Base-by-base conservation (phyloP, 2,797 vertebrate genomes). In the Glossophaga mutica region DNA sequence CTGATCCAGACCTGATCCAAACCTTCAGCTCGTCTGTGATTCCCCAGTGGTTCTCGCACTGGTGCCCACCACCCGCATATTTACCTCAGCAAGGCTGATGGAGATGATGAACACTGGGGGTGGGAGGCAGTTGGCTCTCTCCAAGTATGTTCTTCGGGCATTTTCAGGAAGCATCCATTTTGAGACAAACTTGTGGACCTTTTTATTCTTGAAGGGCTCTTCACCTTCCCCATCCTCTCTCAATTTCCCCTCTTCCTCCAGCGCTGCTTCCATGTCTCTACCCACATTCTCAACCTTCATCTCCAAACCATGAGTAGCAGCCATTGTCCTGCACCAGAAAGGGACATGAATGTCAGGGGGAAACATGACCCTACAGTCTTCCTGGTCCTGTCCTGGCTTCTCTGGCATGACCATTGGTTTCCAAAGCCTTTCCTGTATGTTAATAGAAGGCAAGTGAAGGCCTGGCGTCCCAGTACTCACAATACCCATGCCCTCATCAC, bases 91-190 rank as follows among this genome's bases (percentile, higher is more conserved):
- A 29, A 99, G 97, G 91, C 99, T 99, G 98, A 99, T 94, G 87
- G 98, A 97, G 97, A 99, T 98, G 97, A 99, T 99, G 98, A 99
- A 99, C 96, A 99, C 96, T 0, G 99, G 99, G 0, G 99, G 99
- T 0, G 99, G 99, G 65, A 98, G 97, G 98, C 99, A 99, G 98
- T 99, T 99, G 78, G 99, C 98, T 29, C 99, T 98, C 82, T 99
- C 98, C 88, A 99, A 22, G 95, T 99, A 99, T 0, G 71, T 98
- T 90, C 95, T 94, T 37, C 98, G 98, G 10, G 59, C 37, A 0
- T 98, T 94, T 79, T 98, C 98, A 0, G 99, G 99, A 57, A 99
- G 99, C 99, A 99, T 99, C 99, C 99, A 99, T 83, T 94, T 98
- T 76, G 99, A 99, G 89, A 99, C 94, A 0, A 98, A 70, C 14